Conservation (phyloP, 2,888 invertebrate species). For the Encarsia formosa region DNA sequence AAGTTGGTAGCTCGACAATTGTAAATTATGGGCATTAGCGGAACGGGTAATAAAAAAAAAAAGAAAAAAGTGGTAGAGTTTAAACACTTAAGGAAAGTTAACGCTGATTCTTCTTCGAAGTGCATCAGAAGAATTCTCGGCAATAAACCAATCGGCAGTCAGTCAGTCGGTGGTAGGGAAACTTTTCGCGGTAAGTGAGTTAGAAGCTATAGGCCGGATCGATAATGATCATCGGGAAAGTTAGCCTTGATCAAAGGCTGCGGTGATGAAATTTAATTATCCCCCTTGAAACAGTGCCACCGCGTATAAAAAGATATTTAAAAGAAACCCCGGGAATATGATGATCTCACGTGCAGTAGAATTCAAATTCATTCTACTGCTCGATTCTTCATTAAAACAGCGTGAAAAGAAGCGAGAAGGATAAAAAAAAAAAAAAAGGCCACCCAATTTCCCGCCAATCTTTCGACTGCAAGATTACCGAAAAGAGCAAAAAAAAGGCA, state of each 20-base stretch:
- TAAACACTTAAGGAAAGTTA: constrained; percentile 31
- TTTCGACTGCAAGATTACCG: background rate
- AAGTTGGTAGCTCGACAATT: constrained; percentile 11
- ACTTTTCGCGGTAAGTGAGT: constrained; percentile 19
- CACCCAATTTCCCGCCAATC: background rate
- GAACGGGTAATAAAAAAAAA: constrained; percentile 7
- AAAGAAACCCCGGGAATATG: too few relatives aligned
- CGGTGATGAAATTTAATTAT: constrained; percentile 3
- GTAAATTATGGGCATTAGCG: constrained; percentile 19
- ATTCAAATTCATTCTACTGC: too few relatives aligned
- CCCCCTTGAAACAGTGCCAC: background rate
- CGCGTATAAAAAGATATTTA: too few relatives aligned
- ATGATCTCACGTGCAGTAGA: too few relatives aligned
- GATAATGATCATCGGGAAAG: constrained; percentile 15
- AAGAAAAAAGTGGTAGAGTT: constrained; percentile 24
- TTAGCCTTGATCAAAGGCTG: background rate
- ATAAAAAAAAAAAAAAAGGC: too few relatives aligned
- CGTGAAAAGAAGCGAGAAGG: too few relatives aligned
- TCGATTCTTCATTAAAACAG: too few relatives aligned
- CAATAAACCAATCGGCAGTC: constrained; percentile 4
- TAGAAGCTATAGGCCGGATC: constrained; percentile 4
- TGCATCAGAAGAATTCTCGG: constrained; percentile 17
- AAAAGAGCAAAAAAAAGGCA: background rate
- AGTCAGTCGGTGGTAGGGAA: constrained; percentile 15
- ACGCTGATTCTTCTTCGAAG: constrained; percentile 33